Percentiles rank a stretch among this genome's conserved stretches.
These are phyloP conservation scores for Hartigia nigra DNA, from an alignment of 2,888 invertebrate genomes.

Conservation along the genomic window DNA sequence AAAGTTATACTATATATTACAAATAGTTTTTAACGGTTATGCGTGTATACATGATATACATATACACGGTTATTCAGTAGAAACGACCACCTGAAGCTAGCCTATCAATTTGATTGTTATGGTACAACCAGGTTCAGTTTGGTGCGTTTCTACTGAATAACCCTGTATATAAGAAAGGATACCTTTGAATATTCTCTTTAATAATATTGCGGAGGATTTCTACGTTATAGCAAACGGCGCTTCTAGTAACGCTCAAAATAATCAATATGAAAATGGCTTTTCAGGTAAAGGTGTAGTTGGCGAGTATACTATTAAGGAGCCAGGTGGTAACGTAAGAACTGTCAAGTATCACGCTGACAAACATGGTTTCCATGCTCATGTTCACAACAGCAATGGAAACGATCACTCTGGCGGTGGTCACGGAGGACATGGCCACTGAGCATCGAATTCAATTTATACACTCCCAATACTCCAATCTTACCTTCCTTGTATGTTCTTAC, in stretches of 20 bases:
- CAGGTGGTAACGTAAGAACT: conserved; percentile 74
- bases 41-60: too few species aligned
- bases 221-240: neutral
- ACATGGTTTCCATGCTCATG: conserved; percentile 72
- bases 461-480: neutral
- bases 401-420: conserved; percentile 26
- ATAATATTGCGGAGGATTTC: neutral
- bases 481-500: neutral
- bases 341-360: conserved; percentile 76
- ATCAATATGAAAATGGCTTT: neutral
- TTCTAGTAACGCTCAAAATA: neutral
- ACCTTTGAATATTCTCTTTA: neutral
- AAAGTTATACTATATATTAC: neutral
- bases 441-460: neutral
- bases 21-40: neutral
- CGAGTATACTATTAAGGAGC: conserved; percentile 74
- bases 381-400: conserved; percentile 58
- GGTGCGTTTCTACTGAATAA: too few species aligned
- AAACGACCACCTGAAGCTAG: too few species aligned
- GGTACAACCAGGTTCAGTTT: too few species aligned
- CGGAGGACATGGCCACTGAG: conserved; percentile 6
- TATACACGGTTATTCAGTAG: too few species aligned
- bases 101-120: too few species aligned
- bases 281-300: conserved; percentile 81
- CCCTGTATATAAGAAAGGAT: too few species aligned